phyloP scores from a whole-genome alignment of 2,888 invertebrate species.

The Chelonus formosanus region DNA sequence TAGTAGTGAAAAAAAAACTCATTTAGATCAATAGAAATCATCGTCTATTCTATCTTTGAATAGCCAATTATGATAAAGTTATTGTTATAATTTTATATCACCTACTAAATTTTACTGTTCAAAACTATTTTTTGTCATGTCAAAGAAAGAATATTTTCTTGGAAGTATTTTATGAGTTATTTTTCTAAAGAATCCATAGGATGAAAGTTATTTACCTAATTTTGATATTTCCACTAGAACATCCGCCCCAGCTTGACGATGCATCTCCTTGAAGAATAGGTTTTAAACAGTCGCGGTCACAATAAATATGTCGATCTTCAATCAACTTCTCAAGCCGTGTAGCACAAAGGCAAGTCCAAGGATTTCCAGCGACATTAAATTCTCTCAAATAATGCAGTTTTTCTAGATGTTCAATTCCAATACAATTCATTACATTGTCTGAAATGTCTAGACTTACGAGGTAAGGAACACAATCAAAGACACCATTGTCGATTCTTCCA shows the following conservation, averaged over 20 bases:
- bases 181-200: no score
- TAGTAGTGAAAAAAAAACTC: no score
- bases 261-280: slow-evolving; percentile 27
- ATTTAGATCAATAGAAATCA: no score
- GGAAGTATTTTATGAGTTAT: no score
- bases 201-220: slow-evolving; percentile 17
- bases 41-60: no score
- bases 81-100: no score
- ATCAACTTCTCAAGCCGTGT: slow-evolving; percentile 45
- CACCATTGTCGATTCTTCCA: slow-evolving; percentile 45
- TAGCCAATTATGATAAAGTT: no score
- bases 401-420: slow-evolving; percentile 48
- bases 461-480: slow-evolving; percentile 44
- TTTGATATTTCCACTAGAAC: slow-evolving; percentile 18
- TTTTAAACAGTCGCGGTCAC: slow-evolving; percentile 42
- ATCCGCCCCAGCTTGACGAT: slow-evolving; percentile 33
- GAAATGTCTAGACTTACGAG: slow-evolving; percentile 45
- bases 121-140: no score
- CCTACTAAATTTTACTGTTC: no score
- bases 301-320: slow-evolving; percentile 41
- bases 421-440: slow-evolving; percentile 51
- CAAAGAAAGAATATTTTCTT: no score
- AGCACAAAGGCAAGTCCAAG: slow-evolving; percentile 53
- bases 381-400: slow-evolving; percentile 38
- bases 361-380: slow-evolving; percentile 47